A percentile compares a stretch with the other conserved stretches of the same genome.
Evolutionary conservation across 2,888 invertebrate genomes (phyloP).

Genomic region (Drosophila aldrichi): DNA sequence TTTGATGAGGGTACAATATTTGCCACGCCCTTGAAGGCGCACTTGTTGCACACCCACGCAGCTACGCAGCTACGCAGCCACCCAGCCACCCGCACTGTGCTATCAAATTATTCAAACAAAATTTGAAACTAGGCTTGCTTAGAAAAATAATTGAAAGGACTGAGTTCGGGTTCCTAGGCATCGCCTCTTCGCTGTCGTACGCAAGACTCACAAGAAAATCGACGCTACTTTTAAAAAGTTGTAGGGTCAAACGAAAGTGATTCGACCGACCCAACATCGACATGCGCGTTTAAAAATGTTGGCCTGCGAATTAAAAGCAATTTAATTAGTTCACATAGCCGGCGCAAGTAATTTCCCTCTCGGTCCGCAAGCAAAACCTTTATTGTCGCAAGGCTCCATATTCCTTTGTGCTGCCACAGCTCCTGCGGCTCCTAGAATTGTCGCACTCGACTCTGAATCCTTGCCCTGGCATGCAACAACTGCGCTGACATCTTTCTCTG

Average conservation of each 20-base stretch:
- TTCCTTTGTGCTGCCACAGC: conserved; percentile 25
- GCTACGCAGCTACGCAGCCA: no score
- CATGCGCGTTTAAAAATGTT: conserved; percentile 24
- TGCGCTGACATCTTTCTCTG: conserved; percentile 41
- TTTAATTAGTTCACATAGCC: conserved; percentile 57
- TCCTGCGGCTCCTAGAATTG: conserved; percentile 45
- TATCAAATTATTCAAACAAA: conserved; percentile 71
- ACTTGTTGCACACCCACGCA: conserved; percentile 47
- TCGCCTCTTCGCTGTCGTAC: conserved; percentile 7
- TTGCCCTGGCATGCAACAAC: conserved; percentile 11
- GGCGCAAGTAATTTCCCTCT: conserved; percentile 21
- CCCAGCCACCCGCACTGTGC: conserved; percentile 4
- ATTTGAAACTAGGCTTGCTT: conserved; percentile 51
- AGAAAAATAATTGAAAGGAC: conserved; percentile 71
- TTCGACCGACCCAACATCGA: conserved; percentile 34
- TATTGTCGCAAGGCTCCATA: conserved; percentile 46
- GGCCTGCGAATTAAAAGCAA: conserved; percentile 43
- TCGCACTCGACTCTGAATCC: conserved; percentile 40
- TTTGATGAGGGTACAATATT: conserved; percentile 68
- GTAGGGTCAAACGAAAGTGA: conserved; percentile 36
- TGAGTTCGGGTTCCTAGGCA: conserved; percentile 25
- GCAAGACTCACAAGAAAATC: conserved; percentile 46
- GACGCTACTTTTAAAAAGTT: conserved; percentile 31
- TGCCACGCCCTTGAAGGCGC: conserved; percentile 46
- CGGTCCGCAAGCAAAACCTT: conserved; percentile 44